Evolutionary conservation across 1,140 invertebrate species (phyloP), one percentile per base, ranked within the genome.

Genomic region (Anoplolepis gracilipes): DNA sequence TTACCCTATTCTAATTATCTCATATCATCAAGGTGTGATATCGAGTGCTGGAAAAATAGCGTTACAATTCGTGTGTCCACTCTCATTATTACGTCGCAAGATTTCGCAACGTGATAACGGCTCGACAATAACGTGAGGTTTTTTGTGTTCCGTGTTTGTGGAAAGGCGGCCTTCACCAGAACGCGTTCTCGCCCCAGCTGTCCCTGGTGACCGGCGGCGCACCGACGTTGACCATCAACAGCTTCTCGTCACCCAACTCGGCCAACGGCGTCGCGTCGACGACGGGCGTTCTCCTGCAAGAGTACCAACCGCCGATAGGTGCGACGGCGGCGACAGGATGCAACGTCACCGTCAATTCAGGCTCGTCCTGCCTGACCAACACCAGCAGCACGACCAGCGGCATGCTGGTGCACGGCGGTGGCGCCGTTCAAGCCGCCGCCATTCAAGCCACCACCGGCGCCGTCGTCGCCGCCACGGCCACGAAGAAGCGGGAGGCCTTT

Each of bases 221-320:
- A 16, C 93, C 93, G 16, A 93, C 94, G 13, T 36, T 94, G 73
- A 94, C 94, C 61, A 94, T 94, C 86, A 94, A 94, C 90, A 93
- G 91, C 75, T 94, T 94, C 85, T 92, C 93, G 39, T 92, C 94
- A 2, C 92, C 93, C 46, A 93, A 91, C 73, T 90, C 94, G 73
- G 90, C 82, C 8, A 84, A 84, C 55, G 92, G 85, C 73, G 90
- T 94, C 25, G 91, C 91, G 72, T 93, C 93, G 2, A 92, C 91
- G 53, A 93, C 87, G 11, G 93, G 93, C n/a, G 93, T 94, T 28
- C 85, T 94, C 7, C 87, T 94, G 16, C 94, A 94, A 85, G 94
- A 94, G 76, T 94, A 94, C 84, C 93, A 94, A 69, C 92, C 92
- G 55, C 92, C 92, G 64, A 92, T 90, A 75, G 93, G 91, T 39